Base-by-base conservation (phyloP, 2,113 vertebrate genomes). In the Gobius niger region DNA sequence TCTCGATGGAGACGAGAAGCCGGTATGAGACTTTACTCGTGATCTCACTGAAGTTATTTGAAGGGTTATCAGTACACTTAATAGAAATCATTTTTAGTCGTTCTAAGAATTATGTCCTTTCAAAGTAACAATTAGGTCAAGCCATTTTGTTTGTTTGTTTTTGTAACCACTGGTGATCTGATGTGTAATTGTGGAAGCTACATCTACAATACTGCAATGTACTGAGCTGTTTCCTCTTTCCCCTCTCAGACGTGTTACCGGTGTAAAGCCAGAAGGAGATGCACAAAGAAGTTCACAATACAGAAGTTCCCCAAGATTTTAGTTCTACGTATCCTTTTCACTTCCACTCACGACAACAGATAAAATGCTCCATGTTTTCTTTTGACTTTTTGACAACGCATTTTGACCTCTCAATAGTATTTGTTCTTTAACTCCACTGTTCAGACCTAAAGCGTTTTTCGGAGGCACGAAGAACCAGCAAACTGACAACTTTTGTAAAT, bases 251-350 rank as follows among this genome's bases (percentile, higher is more conserved):
- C 94, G 0, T 99, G 98, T 80, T 96, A 94, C 86, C 95, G 93
- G 82, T 99, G 97, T 93, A 95, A 98, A 94, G 91, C 94, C 88
- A 92, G 97, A 80, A 94, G 94, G n/a, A 94, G 93, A 85, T 99
- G 96, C 85, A 98, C 94, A 0, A 99, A 99, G 92, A 99, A 99
- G 89, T 98, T 99, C 91, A 99, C 95, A 57, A 89, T 98, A 89
- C 98, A 99, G 93, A 96, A 94, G 89, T 98, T 98, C 81, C 98
- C 98, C 76, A 99, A 97, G 92, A 97, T 99, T 82, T 90, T 99
- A 90, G 97, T 99, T 87, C 94, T 99, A 59, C 97, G 96, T 99
- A 99, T 99, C 97, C 95, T 96, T 90, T 78, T 24, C 6, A 9
- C 41, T 12, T 50, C 18, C 18, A 53, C 51, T 16, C 1, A 16